Evolutionary conservation across 2,797 vertebrate genomes (phyloP), one percentile per base, ranked within the genome.

Genomic region (Liasis olivaceus): DNA sequence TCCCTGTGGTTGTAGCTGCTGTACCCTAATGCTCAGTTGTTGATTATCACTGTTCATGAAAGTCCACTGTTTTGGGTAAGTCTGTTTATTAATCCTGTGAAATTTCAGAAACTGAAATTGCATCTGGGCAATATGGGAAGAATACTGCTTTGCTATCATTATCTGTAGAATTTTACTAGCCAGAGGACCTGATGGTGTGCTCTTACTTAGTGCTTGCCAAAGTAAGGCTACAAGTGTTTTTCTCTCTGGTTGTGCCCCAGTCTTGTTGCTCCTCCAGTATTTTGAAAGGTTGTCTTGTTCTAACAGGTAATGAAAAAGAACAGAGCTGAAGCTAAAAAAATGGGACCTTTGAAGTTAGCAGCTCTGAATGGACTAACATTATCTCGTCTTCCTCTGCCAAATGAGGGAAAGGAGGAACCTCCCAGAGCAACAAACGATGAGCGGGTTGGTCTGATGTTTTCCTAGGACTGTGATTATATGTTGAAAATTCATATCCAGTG

Each of bases 241-340:
- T 47, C 91, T 95, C 60, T 72, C 94, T 81, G 47, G 62, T 0
- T 88, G 66, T 13, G 42, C 60, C 26, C 47, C 58, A 56, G 24
- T 47, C 47, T 12, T 81, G 36, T 81, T 47, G 36, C 31, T 64
- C 2, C 24, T 24, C 1, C 0, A 84, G 4, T 91, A 64, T 92
- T 47, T 91, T 91, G 69, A 54, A 92, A 86, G 94, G 7, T 81
- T 91, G 3, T 81, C 97, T 92, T 93, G 92, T 94, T 96, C 96
- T 96, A 94, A 3, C 95, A 99, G 99, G 99, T 99, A 88, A 99
- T 99, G 98, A 99, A 99, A 98, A 99, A 98, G 97, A 96, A 97
- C 13, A 98, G 98, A 96, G 97, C 97, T 51, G 99, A 99, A 93
- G 95, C 98, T 28, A 99, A 98, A 97, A 99, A 99, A 98, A 98